Evolutionary conservation across 1,140 invertebrate species (phyloP), one percentile per base, ranked within the genome.

Genomic region (Nasonia giraulti): DNA sequence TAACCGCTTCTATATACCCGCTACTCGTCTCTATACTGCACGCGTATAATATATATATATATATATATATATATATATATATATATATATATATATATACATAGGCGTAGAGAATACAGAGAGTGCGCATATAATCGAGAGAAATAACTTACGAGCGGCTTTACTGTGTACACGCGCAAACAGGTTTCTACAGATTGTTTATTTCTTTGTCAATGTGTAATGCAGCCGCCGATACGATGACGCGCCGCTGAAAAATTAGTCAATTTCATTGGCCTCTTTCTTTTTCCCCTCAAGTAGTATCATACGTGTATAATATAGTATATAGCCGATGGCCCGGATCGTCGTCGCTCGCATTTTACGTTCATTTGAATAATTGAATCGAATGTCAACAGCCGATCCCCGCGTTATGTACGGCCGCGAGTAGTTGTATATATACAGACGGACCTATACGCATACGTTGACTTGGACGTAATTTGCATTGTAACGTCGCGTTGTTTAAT

Each of bases 321-420:
- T 17, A 14, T 27, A 3, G 47, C 40, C 75, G 44, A 50, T 77
- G 44, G 75, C 44, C 44, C 44, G 31, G 75, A 77, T 77, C 62
- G 62, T 66, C 55, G 47, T 40, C 79, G 14, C 69, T 74, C 71
- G 23, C 50, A 74, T 62, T 82, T 75, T 82, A 82, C 71, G 44
- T n/a, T 82, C 50, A 82, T 82, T 82, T 82, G 71, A 75, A 82
- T 82, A 82, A 82, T 82, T 82, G 80, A 82, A 74, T 74, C 71
- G 47, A 62, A 20, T 82, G 80, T 82, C 80, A 82, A 75, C 80
- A 81, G 80, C 71, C 80, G 27, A 82, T 82, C 33, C 20, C 8
- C 1, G 40, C 73, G 11, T 50, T 44, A 62, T 78, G 44, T 40
- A 74, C n/a, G n/a, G 11, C 2, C 10, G 74, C 2, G 47, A 55